These are phyloP conservation scores for Drosophila pseudotalamancana DNA, from an alignment of 2,888 invertebrate genomes.

Conservation along the genomic window DNA sequence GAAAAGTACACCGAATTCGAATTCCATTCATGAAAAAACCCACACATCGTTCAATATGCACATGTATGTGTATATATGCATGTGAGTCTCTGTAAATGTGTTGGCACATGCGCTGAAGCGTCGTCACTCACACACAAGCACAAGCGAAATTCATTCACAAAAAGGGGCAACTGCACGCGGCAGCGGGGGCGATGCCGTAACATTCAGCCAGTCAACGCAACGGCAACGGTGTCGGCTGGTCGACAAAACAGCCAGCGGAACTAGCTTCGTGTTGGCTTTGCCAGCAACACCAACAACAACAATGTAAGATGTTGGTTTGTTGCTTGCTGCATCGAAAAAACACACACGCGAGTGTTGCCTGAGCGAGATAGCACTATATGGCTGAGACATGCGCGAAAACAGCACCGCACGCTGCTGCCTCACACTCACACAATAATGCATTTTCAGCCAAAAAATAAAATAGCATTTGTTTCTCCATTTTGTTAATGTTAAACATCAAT, in stretches of 20 bases:
- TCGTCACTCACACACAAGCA: constrained; percentile 45
- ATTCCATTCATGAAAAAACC: constrained; percentile 81
- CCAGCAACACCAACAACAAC: constrained; percentile 46
- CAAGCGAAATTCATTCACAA: constrained; percentile 76
- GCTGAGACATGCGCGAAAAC: constrained; percentile 34
- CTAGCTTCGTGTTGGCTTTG: constrained; percentile 61
- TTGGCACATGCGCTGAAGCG: constrained; percentile 72
- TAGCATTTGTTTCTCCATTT: constrained; percentile 45
- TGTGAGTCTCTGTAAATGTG: constrained; percentile 40
- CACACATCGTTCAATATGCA: constrained; percentile 65
- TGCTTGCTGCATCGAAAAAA: constrained; percentile 63
- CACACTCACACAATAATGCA: constrained; percentile 63
- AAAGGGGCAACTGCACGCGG: constrained; percentile 69
- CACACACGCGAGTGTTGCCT: constrained; percentile 48
- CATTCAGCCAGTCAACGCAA: constrained; percentile 54
- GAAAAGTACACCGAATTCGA: constrained; percentile 80
- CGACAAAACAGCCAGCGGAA: constrained; percentile 59
- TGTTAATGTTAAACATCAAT: constrained; percentile 24
- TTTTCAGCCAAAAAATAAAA: constrained; percentile 56
- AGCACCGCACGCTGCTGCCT: constrained; percentile 61
- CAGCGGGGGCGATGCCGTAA: constrained; percentile 67
- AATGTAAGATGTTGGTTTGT: constrained; percentile 62
- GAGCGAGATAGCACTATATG: constrained; percentile 53
- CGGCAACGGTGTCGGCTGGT: constrained; percentile 42
- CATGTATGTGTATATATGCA: constrained; percentile 24